phyloP scores from a whole-genome alignment of 1,140 invertebrate species.

The Rhopalosiphum padi region DNA sequence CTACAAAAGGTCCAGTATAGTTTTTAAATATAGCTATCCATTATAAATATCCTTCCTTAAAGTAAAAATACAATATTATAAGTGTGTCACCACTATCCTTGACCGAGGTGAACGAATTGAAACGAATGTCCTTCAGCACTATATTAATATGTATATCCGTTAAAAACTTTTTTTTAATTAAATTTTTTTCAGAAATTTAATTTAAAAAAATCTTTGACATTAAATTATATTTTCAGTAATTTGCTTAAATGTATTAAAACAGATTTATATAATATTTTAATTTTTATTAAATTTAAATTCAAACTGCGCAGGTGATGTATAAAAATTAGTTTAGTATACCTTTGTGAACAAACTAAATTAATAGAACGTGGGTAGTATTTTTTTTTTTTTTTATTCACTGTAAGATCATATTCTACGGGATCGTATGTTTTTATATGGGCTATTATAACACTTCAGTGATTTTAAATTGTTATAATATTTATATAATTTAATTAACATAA shows the following conservation, averaged over 20 bases:
- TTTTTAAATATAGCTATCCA: background rate
- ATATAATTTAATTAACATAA: background rate
- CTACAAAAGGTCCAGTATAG: background rate
- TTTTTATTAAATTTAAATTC: background rate
- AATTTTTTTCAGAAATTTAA: background rate
- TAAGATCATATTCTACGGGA: background rate
- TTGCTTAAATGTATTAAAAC: no score
- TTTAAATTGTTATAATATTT: background rate
- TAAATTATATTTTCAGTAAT: background rate
- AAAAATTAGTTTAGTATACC: background rate
- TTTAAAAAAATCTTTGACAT: background rate
- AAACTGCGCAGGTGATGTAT: background rate
- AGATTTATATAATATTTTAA: background rate
- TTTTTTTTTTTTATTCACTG: background rate
- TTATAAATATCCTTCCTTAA: background rate
- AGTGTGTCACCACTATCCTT: background rate
- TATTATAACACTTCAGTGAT: background rate
- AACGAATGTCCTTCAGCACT: background rate
- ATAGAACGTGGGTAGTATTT: background rate
- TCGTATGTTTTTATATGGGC: background rate
- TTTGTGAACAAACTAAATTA: background rate
- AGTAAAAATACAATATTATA: background rate
- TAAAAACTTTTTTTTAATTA: background rate
- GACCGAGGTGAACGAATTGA: background rate
- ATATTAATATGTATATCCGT: no score